A percentile compares a stretch with the other conserved stretches of the same genome.
phyloP scores from a whole-genome alignment of 2,113 vertebrate genomes.

The Zapus hudsonius region DNA sequence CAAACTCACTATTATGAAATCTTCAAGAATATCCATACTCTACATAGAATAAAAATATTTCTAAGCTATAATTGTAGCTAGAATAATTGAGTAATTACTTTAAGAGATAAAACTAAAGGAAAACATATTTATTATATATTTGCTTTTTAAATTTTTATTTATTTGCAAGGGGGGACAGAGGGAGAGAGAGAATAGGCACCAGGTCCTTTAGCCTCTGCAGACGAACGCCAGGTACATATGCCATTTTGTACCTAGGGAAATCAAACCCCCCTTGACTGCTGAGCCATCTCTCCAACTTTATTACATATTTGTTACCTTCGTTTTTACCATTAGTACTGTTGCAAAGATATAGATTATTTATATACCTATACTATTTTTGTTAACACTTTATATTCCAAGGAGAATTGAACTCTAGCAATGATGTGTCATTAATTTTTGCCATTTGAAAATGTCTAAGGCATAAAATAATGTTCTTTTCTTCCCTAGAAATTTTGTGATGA shows the following conservation, averaged over 20 bases:
- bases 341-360: neutral
- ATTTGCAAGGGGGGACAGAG: no score
- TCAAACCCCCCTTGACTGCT: no score
- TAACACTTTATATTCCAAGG: neutral
- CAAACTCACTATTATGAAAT: neutral
- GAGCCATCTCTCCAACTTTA: no score
- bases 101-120: constrained; percentile 29
- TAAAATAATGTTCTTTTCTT: constrained; percentile 33
- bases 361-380: neutral
- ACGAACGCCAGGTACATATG: no score
- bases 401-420: neutral
- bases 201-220: no score
- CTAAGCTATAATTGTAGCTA: neutral
- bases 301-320: constrained; percentile 1
- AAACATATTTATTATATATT: neutral
- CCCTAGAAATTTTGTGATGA: constrained; percentile 88
- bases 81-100: constrained; percentile 46
- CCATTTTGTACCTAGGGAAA: no score
- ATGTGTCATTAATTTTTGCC: constrained; percentile 56
- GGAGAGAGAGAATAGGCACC: no score
- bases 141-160: no score
- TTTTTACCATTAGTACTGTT: constrained; percentile 22
- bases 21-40: neutral
- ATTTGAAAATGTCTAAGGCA: constrained; percentile 59
- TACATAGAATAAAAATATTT: constrained; percentile 48